phyloP scores from a whole-genome alignment of 2,113 vertebrate genomes.

The Anguilla rostrata region DNA sequence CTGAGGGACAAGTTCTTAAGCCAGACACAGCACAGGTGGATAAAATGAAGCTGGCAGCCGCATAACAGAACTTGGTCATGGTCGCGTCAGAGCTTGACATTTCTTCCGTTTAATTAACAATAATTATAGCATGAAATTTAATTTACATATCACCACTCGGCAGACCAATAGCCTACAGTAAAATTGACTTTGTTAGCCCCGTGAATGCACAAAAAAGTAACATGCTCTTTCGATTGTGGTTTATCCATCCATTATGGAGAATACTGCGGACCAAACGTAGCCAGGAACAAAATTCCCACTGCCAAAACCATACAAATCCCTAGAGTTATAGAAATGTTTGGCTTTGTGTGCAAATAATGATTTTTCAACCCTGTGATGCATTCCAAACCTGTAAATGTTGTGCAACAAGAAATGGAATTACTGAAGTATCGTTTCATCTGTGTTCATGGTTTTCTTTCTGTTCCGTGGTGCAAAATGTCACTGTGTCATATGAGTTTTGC shows the following conservation, averaged over 20 bases:
- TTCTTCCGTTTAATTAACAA: slow-evolving; percentile 73
- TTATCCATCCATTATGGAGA: background rate
- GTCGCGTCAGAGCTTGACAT: slow-evolving; percentile 69
- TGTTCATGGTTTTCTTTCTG: slow-evolving; percentile 58
- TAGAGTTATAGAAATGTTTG: background rate
- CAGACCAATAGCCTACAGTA: slow-evolving; percentile 47
- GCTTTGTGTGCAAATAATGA: background rate
- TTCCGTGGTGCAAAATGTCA: slow-evolving; percentile 50
- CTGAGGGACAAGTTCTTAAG: slow-evolving; percentile 51
- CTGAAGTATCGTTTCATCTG: background rate
- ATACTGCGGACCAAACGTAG: background rate
- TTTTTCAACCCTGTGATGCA: background rate
- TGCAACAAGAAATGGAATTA: background rate
- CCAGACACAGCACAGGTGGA: slow-evolving; percentile 69
- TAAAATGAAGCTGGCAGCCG: slow-evolving; percentile 76
- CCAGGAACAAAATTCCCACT: background rate
- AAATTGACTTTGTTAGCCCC: slow-evolving; percentile 17
- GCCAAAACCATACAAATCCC: background rate
- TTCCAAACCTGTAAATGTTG: background rate
- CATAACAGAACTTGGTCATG: slow-evolving; percentile 77
- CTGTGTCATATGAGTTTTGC: slow-evolving; percentile 43
- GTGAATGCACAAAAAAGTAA: slow-evolving; percentile 33
- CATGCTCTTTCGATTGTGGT: slow-evolving; percentile 51
- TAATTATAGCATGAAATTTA: slow-evolving; percentile 72
- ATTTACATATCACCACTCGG: slow-evolving; percentile 60